Evolutionary conservation across 2,888 invertebrate genomes (phyloP).

Genomic region (Gandaritis pyraliata): DNA sequence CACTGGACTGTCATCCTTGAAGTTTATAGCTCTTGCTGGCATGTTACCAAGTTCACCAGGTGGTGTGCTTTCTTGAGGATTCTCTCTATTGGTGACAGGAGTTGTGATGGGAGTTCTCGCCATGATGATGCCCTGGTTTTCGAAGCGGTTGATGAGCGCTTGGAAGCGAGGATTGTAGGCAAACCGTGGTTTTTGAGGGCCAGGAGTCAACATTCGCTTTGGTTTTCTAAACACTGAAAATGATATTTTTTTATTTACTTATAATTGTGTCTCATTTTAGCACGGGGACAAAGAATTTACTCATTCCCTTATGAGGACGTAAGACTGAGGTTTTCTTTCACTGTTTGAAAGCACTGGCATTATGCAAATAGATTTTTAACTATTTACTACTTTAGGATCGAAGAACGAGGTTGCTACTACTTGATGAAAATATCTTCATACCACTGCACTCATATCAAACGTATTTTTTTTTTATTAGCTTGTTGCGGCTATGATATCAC

Average conservation of each 20-base stretch:
- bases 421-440: no score
- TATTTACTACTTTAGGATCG: no score
- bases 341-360: no score
- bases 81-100: constrained; percentile 59
- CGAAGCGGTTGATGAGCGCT: constrained; percentile 76
- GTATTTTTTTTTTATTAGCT: no score
- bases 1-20: constrained; percentile 74
- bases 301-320: no score
- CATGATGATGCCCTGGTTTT: constrained; percentile 63
- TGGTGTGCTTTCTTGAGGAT: constrained; percentile 66
- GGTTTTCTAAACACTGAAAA: constrained; percentile 74
- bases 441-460: no score
- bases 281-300: no score
- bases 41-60: constrained; percentile 64
- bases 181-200: constrained; percentile 68
- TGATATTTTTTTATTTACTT: not conserved
- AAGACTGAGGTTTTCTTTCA: no score
- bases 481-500: no score
- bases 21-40: constrained; percentile 76
- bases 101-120: constrained; percentile 67
- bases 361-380: no score
- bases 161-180: constrained; percentile 74
- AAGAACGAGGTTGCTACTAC: no score
- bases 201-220: constrained; percentile 77
- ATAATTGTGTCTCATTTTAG: no score